Evolutionary conservation across 2,888 invertebrate genomes (phyloP).

Genomic region (Tinea semifulvella): DNA sequence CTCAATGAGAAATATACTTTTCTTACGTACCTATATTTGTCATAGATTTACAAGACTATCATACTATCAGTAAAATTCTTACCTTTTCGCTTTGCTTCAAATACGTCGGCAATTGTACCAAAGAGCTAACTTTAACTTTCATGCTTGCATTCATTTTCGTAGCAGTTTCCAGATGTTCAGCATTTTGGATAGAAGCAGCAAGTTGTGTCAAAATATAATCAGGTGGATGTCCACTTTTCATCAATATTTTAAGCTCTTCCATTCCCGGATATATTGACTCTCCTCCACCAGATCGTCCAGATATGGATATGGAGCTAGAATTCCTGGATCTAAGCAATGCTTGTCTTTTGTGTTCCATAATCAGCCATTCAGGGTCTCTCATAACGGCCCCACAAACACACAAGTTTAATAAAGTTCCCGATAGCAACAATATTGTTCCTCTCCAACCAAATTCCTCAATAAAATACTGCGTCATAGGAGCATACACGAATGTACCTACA

Average conservation of each 20-base stretch:
- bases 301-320: slow-evolving; percentile 60
- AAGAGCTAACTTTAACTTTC: slow-evolving; percentile 60
- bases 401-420: slow-evolving; percentile 84
- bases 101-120: slow-evolving; percentile 79
- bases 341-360: slow-evolving; percentile 67
- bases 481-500: slow-evolving; percentile 88
- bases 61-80: slow-evolving; percentile 18
- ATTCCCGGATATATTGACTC: slow-evolving; percentile 47
- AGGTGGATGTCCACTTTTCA: slow-evolving; percentile 67
- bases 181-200: slow-evolving; percentile 43
- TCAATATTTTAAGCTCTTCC: slow-evolving; percentile 63
- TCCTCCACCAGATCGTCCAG: slow-evolving; percentile 44
- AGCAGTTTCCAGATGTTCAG: slow-evolving; percentile 25
- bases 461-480: slow-evolving; percentile 83
- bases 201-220: slow-evolving; percentile 60
- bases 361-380: slow-evolving; percentile 89
- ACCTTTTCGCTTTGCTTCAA: slow-evolving; percentile 75
- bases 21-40: too few species aligned
- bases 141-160: slow-evolving; percentile 28
- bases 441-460: slow-evolving; percentile 86
- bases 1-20: too few species aligned
- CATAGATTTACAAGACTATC: too few species aligned
- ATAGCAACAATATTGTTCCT: slow-evolving; percentile 80
- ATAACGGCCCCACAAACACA: slow-evolving; percentile 88
- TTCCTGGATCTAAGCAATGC: slow-evolving; percentile 42